Conservation (phyloP, 2,888 invertebrate genomes). For the Drosophila paranaensis region DNA sequence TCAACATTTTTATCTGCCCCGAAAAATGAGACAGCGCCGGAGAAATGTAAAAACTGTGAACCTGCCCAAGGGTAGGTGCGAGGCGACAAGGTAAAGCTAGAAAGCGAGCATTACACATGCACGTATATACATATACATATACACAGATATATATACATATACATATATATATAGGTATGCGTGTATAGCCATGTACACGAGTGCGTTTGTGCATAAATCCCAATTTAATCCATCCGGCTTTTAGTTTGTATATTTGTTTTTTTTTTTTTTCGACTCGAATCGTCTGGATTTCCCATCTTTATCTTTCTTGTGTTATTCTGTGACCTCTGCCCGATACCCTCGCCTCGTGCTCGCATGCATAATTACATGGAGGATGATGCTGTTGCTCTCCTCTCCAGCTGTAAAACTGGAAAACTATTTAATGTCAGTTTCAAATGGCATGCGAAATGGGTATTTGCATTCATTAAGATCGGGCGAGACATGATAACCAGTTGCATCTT, state of each 20-base stretch:
- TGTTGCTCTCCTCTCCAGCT: background rate
- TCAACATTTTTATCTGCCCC: constrained; percentile 71
- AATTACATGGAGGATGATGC: constrained; percentile 17
- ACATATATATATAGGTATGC: background rate
- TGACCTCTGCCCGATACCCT: constrained; percentile 8
- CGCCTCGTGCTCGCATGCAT: constrained; percentile 18
- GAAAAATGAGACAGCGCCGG: constrained; percentile 43
- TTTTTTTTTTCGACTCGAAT: constrained; percentile 20
- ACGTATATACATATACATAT: background rate
- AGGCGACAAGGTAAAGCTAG: constrained; percentile 13
- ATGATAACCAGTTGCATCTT: background rate
- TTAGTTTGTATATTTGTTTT: constrained; percentile 63
- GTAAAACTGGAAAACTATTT: constrained; percentile 4
- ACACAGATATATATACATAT: background rate
- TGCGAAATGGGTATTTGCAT: constrained; percentile 6
- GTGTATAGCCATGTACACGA: constrained; percentile 36
- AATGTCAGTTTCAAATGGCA: constrained; percentile 6
- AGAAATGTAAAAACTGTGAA: constrained; percentile 34
- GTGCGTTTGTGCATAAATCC: constrained; percentile 73
- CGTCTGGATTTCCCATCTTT: constrained; percentile 17
- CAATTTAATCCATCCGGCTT: constrained; percentile 74
- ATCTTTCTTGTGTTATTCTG: constrained; percentile 1
- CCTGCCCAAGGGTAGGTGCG: constrained; percentile 7
- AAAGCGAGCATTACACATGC: constrained; percentile 18
- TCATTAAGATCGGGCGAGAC: background rate